These are phyloP conservation scores for Argyresthia albistria DNA, from an alignment of 2,888 invertebrate genomes.

Conservation along the genomic window DNA sequence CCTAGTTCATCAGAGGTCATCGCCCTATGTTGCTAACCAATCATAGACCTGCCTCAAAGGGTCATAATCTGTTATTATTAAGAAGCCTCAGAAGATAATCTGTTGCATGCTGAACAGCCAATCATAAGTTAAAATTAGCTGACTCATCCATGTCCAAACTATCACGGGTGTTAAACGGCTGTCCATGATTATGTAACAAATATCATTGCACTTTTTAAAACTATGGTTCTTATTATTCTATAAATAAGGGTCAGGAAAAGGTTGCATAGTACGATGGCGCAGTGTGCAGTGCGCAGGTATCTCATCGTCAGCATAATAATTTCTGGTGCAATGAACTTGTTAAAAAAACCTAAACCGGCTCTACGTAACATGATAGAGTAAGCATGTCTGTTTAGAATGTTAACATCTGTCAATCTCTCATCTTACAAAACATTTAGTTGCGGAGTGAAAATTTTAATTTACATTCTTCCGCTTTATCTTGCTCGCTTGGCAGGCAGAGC, in stretches of 20 bases:
- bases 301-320: not conserved
- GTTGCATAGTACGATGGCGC: too few species aligned
- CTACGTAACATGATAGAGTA: not conserved
- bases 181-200: slow-evolving; percentile 15
- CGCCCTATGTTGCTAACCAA: too few species aligned
- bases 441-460: not conserved
- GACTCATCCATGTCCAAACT: slow-evolving; percentile 22
- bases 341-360: not conserved
- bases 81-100: too few species aligned
- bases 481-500: too few species aligned
- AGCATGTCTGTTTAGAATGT: not conserved
- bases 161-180: slow-evolving; percentile 4
- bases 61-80: too few species aligned
- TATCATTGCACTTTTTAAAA: slow-evolving; percentile 14
- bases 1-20: too few species aligned
- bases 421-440: not conserved
- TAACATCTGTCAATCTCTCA: not conserved
- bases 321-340: slow-evolving; percentile 2
- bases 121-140: slow-evolving; percentile 22
- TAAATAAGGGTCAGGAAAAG: not conserved
- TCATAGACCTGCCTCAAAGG: too few species aligned
- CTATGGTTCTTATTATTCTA: slow-evolving; percentile 2
- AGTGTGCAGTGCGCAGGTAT: too few species aligned
- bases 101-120: not conserved
- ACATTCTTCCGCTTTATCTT: not conserved